Conservation (phyloP, 2,888 invertebrate species). For the Panzeria rudis region DNA sequence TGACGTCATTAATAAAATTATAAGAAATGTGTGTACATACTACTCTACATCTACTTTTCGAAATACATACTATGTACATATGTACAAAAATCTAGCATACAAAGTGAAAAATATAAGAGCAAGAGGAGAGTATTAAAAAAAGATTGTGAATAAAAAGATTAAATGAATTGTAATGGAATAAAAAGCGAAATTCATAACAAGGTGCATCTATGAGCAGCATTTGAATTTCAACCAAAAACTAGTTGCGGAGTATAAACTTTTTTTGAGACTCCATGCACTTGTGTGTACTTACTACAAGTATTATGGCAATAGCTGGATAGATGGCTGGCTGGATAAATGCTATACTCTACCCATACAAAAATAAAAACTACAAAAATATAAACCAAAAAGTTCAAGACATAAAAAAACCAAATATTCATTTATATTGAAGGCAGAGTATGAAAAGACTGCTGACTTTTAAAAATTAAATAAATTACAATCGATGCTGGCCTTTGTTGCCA, state of each 20-base stretch:
- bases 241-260: background rate
- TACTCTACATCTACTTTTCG: background rate
- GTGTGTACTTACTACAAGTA: background rate
- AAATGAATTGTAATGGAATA: background rate
- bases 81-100: background rate
- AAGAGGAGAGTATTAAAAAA: background rate
- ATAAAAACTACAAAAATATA: background rate
- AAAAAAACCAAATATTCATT: background rate
- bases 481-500: too few species aligned
- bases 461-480: background rate
- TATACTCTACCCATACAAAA: background rate
- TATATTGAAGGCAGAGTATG: background rate
- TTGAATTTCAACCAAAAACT: constrained; percentile 4
- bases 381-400: background rate
- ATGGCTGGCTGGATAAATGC: background rate
- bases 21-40: background rate
- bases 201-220: background rate
- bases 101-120: background rate
- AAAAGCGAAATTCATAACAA: constrained; percentile 15
- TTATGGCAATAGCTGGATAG: background rate
- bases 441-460: background rate
- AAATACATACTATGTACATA: too few species aligned
- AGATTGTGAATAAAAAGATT: background rate
- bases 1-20: background rate
- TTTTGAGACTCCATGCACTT: background rate